Percentiles rank a stretch among this genome's conserved stretches.
Evolutionary conservation across 64 coral and sea anemone genomes (phyloP).

Genomic region (Trachythela sp.): DNA sequence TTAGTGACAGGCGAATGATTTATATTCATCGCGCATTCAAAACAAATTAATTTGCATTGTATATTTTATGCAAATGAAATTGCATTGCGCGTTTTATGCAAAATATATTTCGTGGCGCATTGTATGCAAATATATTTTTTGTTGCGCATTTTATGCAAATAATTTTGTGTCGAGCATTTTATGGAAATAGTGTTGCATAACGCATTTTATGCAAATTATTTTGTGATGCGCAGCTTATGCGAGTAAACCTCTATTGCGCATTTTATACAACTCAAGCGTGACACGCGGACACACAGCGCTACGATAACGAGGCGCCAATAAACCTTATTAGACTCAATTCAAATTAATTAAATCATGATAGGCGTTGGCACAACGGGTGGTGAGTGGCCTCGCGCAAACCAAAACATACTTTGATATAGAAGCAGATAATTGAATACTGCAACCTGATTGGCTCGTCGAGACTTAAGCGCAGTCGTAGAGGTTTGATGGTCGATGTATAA

Average conservation of each 20-base stretch:
- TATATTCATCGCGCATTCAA: no score
- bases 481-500: conserved; percentile 9
- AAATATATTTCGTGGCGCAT: not conserved
- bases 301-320: conserved; percentile 27
- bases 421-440: not conserved
- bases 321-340: conserved; percentile 28
- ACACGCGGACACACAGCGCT: not conserved
- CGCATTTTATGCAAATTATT: not conserved
- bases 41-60: no score
- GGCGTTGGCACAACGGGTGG: not conserved
- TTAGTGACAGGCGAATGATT: no score
- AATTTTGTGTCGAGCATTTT: not conserved
- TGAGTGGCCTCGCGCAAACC: not conserved
- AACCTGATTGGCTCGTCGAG: not conserved
- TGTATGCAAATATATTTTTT: not conserved
- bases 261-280: not conserved
- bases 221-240: not conserved
- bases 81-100: not conserved
- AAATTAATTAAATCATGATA: conserved; percentile 30
- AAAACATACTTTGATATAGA: not conserved
- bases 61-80: not conserved
- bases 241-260: not conserved
- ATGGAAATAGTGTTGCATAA: not conserved
- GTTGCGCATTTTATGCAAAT: not conserved
- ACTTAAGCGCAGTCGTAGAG: not conserved